Percentiles rank a stretch among this genome's conserved stretches.
phyloP scores from a whole-genome alignment of 2,113 vertebrate genomes.

The Bubo scandiacus region DNA sequence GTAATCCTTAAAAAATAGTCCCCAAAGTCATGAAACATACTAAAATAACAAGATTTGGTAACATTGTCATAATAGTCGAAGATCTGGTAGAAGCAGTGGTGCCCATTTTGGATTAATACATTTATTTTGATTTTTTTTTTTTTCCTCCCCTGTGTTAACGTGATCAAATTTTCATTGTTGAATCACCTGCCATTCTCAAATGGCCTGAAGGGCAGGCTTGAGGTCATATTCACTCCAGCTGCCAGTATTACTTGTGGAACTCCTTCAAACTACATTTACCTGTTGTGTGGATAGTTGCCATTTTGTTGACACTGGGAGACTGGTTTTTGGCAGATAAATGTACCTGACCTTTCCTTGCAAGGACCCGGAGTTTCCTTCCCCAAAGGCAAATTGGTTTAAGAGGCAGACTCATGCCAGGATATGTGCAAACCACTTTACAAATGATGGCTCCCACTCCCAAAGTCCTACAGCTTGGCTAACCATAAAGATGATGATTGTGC shows the following conservation, averaged over 20 bases:
- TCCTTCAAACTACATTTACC: neutral
- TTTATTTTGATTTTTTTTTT: neutral
- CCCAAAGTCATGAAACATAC: neutral
- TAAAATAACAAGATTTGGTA: neutral
- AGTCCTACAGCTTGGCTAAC: neutral
- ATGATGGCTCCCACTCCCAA: neutral
- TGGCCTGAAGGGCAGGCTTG: neutral
- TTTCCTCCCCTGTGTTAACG: neutral
- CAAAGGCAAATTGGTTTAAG: neutral
- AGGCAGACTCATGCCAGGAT: neutral
- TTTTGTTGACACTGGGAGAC: neutral
- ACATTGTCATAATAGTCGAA: neutral
- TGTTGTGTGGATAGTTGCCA: neutral
- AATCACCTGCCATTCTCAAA: neutral
- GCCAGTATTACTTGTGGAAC: neutral
- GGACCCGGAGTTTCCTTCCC: neutral
- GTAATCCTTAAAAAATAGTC: neutral
- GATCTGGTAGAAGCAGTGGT: neutral
- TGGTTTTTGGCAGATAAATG: neutral
- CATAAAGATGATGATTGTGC: neutral
- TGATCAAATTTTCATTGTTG: neutral
- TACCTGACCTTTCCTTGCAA: neutral
- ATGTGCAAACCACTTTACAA: neutral
- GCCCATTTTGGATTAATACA: neutral
- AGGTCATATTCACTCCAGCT: neutral